Evolutionary conservation across 1,140 invertebrate species (phyloP), one percentile per base, ranked within the genome.

Genomic region (Calephelis nemesis): DNA sequence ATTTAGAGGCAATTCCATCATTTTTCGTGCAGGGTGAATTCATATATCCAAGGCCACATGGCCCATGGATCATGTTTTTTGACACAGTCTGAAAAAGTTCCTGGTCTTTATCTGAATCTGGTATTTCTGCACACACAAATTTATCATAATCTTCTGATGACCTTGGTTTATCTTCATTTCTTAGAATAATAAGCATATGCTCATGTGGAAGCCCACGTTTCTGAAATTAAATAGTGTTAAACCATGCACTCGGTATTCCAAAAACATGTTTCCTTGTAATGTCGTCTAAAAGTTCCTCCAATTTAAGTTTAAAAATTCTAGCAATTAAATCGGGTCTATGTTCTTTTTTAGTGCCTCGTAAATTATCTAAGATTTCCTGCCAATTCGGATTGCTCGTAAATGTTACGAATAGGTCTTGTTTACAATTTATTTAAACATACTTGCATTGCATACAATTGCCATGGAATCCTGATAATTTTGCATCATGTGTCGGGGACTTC

Each of bases 71-170:
- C 47, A 48, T 48, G 47, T 62, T 40, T 62, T 62, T 62, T 62
- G 58, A 62, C 58, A 62, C 58, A 19, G 54, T 62, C 58, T 62
- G 58, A 62, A 62, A 62, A 62, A 62, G 40, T 62, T 62, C 58
- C 58, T 62, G 19, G 58, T 39, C 58, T 62, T 62, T 62, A 62
- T 40, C 58, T 62, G 19, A 0, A 62, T 62, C 58, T 0, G 58
- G 58, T 62, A 62, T 62, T 62, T 62, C 58, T 62, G 58, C 58
- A 62, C 58, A 62, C 58, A 62, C 58, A 62, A 39, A 62, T 62
- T 62, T 62, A 62, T 62, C 58, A 62, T 8, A 62, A 62, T 62
- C 19, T 62, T 62, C 58, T 62, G 58, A 40, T 39, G 58, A 62
- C 3, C 58, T 62, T 50, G 49, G 49, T 13, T 50, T 50, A 50